Percentiles rank a stretch among this genome's conserved stretches.
Evolutionary conservation across 2,113 vertebrate species (phyloP).

Genomic region (Pyrgilauda ruficollis): DNA sequence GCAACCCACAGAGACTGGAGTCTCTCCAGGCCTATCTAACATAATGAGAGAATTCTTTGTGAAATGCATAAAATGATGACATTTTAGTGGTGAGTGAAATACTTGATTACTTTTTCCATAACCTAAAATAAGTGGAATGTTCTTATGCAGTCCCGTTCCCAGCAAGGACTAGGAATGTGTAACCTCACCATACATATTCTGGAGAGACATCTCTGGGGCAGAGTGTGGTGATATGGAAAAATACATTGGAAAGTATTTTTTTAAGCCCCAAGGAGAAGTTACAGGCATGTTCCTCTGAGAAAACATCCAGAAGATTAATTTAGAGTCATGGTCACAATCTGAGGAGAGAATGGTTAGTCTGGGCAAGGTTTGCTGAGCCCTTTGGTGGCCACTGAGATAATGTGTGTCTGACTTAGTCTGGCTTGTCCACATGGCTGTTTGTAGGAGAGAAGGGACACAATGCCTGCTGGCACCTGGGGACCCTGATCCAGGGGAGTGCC

Average conservation of each 20-base stretch:
- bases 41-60: slow-evolving; percentile 52
- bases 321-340: background rate
- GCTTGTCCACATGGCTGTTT: rapidly evolving
- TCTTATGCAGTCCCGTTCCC: background rate
- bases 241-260: background rate
- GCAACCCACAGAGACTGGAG: slow-evolving; percentile 51
- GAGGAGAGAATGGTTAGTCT: background rate
- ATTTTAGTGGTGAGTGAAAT: slow-evolving; percentile 42
- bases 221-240: background rate
- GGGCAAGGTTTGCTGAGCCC: background rate
- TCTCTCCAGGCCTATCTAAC: slow-evolving; percentile 48
- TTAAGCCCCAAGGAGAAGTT: background rate
- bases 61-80: slow-evolving; percentile 41
- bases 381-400: background rate
- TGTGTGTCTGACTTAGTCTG: rapidly evolving
- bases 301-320: background rate
- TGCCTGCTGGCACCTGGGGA: background rate
- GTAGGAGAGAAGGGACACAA: background rate
- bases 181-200: background rate
- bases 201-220: background rate
- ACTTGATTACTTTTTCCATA: slow-evolving; percentile 37
- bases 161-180: background rate
- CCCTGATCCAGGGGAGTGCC: background rate
- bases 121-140: slow-evolving; percentile 37
- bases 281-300: background rate